phyloP scores from a whole-genome alignment of 2,888 invertebrate species.

The Napeogenes inachia region DNA sequence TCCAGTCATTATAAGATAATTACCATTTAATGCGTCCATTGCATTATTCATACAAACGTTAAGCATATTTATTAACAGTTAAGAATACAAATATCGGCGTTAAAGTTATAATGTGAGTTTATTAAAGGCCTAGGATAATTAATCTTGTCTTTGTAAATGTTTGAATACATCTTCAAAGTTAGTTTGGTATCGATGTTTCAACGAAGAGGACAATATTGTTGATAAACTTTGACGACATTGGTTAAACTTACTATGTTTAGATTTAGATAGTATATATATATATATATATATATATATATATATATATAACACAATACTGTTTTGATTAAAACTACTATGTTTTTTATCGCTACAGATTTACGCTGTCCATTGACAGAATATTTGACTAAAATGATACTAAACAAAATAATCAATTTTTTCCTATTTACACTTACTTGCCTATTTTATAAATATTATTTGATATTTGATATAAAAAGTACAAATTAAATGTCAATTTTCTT shows the following conservation, averaged over 20 bases:
- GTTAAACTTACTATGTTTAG: too few relatives aligned
- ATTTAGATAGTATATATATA: too few relatives aligned
- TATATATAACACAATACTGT: too few relatives aligned
- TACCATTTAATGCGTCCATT: slow-evolving; percentile 54
- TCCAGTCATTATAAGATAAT: slow-evolving; percentile 62
- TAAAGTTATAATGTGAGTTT: slow-evolving; percentile 5
- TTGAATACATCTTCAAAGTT: slow-evolving; percentile 2
- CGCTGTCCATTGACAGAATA: too few relatives aligned
- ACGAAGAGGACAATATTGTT: neutral
- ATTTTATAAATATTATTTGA: too few relatives aligned
- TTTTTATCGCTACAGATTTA: too few relatives aligned
- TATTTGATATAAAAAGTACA: neutral
- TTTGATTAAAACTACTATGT: too few relatives aligned
- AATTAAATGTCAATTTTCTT: neutral
- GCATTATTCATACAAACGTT: slow-evolving; percentile 49
- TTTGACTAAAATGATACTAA: too few relatives aligned
- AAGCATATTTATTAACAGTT: slow-evolving; percentile 4
- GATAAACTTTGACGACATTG: neutral
- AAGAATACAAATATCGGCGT: slow-evolving; percentile 4
- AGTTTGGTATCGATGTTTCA: neutral
- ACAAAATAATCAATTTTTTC: too few relatives aligned
- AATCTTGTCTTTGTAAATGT: neutral
- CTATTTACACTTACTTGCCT: too few relatives aligned
- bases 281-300: too few relatives aligned
- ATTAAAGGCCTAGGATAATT: slow-evolving; percentile 3